phyloP scores from a whole-genome alignment of 2,113 vertebrate species.

The Actinemys pallida region DNA sequence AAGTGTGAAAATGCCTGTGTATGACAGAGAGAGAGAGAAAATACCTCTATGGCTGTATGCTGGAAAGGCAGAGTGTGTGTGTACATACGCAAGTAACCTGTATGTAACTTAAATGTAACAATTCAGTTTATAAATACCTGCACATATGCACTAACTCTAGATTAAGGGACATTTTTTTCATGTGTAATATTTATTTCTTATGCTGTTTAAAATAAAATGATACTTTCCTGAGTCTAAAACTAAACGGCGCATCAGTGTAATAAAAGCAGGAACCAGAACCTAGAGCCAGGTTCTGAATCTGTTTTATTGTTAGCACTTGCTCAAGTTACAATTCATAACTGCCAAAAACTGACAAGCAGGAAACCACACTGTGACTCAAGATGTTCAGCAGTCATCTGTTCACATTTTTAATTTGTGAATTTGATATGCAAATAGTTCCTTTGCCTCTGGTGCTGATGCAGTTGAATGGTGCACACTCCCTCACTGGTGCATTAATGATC shows the following conservation, averaged over 20 bases:
- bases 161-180: not conserved
- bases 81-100: not conserved
- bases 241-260: not conserved
- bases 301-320: conserved; percentile 65
- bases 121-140: not conserved
- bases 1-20: not conserved
- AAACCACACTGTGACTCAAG: conserved; percentile 61
- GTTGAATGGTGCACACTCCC: not conserved
- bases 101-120: accelerated
- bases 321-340: conserved; percentile 48
- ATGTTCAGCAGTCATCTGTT: conserved; percentile 60
- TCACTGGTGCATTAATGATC: not conserved
- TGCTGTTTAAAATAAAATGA: not conserved
- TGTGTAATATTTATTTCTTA: not conserved
- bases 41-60: not conserved
- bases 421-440: conserved; percentile 27
- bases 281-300: conserved; percentile 42
- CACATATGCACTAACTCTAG: not conserved
- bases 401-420: conserved; percentile 27
- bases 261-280: not conserved
- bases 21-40: not conserved
- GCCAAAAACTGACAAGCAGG: conserved; percentile 63
- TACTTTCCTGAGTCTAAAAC: not conserved
- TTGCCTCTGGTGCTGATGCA: conserved; percentile 13
- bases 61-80: not conserved